Evolutionary conservation across 2,797 vertebrate genomes (phyloP), one percentile per base, ranked within the genome.

Genomic region (Parauchenoglanis ngamensis): DNA sequence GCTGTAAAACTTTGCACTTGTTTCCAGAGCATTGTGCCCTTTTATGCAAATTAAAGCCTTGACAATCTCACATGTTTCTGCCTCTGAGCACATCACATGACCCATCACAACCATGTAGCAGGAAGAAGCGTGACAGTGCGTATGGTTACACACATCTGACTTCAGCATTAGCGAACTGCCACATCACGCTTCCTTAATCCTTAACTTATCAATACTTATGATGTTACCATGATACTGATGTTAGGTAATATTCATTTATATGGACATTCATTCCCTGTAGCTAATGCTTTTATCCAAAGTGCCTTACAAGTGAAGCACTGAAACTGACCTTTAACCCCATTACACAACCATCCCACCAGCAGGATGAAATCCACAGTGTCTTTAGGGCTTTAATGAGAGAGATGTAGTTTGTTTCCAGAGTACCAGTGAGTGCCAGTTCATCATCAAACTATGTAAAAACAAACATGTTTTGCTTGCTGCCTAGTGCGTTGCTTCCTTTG

Each of bases 1-100:
- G 68, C 82, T 70, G 25, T 85, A 72, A 86, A 85, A 44, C 78
- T 85, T 88, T 67, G 87, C 57, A 73, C 67, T 59, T 25, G 8
- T 49, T 57, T 25, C 54, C 28, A 77, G 17, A 3, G 15, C 17
- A 15, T 1, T 28, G 49, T 70, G 63, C 25, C 54, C 13, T 56
- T 25, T 46, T 10, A 4, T 35, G 35, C 23, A 52, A 63, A 77
- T 35, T 3, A 52, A 65, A 77, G 28, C 12, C 84, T 25, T 40
- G 49, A 21, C 85, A 57, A 35, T 59, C 56, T 57, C 19, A 79
- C 54, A 79, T 28, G 4, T 31, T 31, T 35, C 3, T 31, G 28
- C 1, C 6, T 52, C 44, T n/a, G 73, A 49, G 13, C 72, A n/a
- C 73, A 28, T 54, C n/a, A 78, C 44, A 3, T 52, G 52, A 76